A percentile compares a stretch with the other conserved stretches of the same genome.
These are phyloP conservation scores for Epinephelus awoara DNA, from an alignment of 2,797 vertebrate species.

Conservation along the genomic window DNA sequence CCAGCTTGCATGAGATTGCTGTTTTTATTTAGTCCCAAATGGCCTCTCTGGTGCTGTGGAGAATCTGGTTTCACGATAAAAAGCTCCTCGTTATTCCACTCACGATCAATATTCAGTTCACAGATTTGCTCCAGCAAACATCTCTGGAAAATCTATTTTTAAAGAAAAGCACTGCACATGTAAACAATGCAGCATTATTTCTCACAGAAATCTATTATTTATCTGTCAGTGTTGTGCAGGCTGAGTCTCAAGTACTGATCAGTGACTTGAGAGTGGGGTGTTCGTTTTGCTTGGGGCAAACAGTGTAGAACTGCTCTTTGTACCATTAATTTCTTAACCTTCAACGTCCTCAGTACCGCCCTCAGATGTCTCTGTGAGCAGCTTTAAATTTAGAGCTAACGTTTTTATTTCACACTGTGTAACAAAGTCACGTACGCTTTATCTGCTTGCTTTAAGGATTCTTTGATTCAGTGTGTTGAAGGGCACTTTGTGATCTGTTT, in stretches of 20 bases:
- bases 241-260: neutral
- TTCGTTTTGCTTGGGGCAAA: neutral
- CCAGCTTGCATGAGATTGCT: conserved; percentile 3
- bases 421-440: neutral
- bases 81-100: neutral
- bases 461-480: neutral
- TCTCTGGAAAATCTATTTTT: neutral
- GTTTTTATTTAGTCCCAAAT: conserved; percentile 32
- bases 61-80: neutral
- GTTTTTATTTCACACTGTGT: neutral
- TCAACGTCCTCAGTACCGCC: neutral
- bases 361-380: neutral
- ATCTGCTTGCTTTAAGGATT: conserved; percentile 4
- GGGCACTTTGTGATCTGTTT: neutral
- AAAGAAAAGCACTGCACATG: neutral
- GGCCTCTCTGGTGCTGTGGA: conserved; percentile 5
- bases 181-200: conserved; percentile 7
- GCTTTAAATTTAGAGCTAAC: conserved; percentile 6
- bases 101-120: conserved; percentile 12
- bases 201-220: neutral
- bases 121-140: neutral
- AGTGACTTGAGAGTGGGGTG: neutral
- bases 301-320: conserved; percentile 3
- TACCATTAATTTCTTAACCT: conserved; percentile 7
- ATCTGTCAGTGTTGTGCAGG: neutral